Base-by-base conservation (phyloP, 2,888 invertebrate species). In the Andrena bicolor region DNA sequence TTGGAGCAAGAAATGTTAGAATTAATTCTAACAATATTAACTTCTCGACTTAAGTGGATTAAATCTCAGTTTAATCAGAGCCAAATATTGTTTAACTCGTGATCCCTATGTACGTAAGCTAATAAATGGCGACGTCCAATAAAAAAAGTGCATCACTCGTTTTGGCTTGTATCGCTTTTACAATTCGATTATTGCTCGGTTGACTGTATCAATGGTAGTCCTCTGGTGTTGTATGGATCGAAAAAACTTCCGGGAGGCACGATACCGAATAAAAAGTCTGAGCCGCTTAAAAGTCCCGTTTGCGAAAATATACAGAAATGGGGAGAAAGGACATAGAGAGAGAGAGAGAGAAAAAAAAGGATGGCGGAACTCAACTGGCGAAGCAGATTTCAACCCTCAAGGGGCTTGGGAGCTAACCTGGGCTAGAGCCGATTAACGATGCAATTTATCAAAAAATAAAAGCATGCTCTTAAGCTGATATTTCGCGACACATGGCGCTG, bases 401-500 rank as follows among this genome's bases (percentile, higher is more conserved):
- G 81, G 82, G 69, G 63, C 51, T 61, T 23, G 77, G 61, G 49
- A 71, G 77, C 78, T 82, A 86, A 82, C 83, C 88, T 86, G 84
- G 65, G 63, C 88, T 85, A 82, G 86, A 88, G 85, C 85, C 89
- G 89, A 89, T 89, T 89, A 89, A 86, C 86, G 86, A 82, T 80
- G 86, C 84, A 88, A 89, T 89, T 89, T 89, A 89, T 89, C 88
- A 89, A 89, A 88, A 89, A 89, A 89, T 89, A 89, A 88, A 88
- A 88, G 85, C 87, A 82, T 75, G 82, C 82, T 86, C 85, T 89
- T 83, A 86, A 88, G 86, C 89, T 86, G 89, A 86, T 89, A 88
- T 88, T 86, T 85, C 84, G 82, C 83, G 86, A 89, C 88, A 89
- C 76, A 78, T 83, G 83, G 86, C 74, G 77, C 84, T 60, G 60